A percentile compares a stretch with the other conserved stretches of the same genome.
Evolutionary conservation across 2,797 vertebrate species (phyloP).

Genomic region (Poeciliopsis presidionis): DNA sequence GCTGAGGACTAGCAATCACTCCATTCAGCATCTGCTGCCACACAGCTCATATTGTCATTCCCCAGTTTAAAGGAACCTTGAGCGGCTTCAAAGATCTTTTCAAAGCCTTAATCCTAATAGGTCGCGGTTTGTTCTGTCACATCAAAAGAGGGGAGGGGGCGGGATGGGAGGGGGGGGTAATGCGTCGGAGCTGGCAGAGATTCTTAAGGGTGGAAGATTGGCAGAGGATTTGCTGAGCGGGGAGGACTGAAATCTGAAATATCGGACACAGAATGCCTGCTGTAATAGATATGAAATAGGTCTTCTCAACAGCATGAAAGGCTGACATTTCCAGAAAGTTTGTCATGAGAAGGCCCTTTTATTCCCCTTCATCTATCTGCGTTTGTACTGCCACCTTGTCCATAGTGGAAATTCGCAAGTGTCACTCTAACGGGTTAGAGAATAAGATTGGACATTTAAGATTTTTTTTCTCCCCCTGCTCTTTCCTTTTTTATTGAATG

Average conservation of each 20-base stretch:
- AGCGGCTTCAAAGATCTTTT: constrained; percentile 90
- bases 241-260: constrained; percentile 86
- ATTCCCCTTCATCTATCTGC: constrained; percentile 83
- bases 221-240: constrained; percentile 86
- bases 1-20: constrained; percentile 83
- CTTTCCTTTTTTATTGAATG: constrained; percentile 63
- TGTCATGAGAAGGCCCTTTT: constrained; percentile 85
- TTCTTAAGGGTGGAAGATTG: constrained; percentile 87
- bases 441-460: constrained; percentile 79
- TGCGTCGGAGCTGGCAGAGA: constrained; percentile 83
- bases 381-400: constrained; percentile 85
- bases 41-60: constrained; percentile 88
- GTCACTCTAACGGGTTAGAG: constrained; percentile 82
- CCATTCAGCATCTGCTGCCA: constrained; percentile 85
- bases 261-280: constrained; percentile 86
- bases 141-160: constrained; percentile 81
- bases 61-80: constrained; percentile 87
- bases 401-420: constrained; percentile 83
- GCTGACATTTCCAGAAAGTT: constrained; percentile 88
- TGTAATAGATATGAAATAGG: constrained; percentile 90
- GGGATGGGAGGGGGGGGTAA: constrained; percentile 78
- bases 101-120: constrained; percentile 91
- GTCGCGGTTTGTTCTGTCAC: constrained; percentile 90
- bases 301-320: constrained; percentile 87
- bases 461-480: constrained; percentile 56